Conservation (phyloP, 2,797 vertebrate genomes). For the Squalus acanthias region DNA sequence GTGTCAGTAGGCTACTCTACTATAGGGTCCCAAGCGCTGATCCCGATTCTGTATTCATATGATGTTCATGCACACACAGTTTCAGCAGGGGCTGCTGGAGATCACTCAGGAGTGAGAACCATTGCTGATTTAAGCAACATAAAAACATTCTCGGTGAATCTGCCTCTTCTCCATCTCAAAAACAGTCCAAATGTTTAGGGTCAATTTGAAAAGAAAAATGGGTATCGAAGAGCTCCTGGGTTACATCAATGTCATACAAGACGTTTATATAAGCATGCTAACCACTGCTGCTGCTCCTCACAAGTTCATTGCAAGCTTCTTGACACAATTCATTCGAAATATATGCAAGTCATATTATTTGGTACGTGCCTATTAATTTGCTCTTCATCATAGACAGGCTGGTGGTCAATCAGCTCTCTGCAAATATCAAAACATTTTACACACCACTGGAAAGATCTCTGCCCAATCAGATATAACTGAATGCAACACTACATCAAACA, state of each 20-base stretch:
- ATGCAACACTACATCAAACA: neutral
- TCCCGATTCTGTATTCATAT: neutral
- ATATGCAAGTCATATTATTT: neutral
- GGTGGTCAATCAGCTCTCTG: neutral
- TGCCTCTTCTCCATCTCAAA: neutral
- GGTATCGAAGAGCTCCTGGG: neutral
- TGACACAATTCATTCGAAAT: neutral
- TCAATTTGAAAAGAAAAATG: neutral
- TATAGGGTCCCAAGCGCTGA: neutral
- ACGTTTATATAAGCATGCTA: neutral
- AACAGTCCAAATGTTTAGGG: neutral
- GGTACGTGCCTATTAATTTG: neutral
- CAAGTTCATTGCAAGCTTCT: neutral
- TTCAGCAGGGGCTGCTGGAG: neutral
- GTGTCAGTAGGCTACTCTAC: neutral
- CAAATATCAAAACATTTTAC: constrained; percentile 25
- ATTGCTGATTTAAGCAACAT: neutral
- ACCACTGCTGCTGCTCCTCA: neutral
- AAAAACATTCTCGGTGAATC: neutral
- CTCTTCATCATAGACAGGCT: neutral
- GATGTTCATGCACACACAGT: neutral
- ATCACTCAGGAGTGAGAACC: neutral
- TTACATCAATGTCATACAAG: neutral
- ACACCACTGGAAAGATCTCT: neutral
- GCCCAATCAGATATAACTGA: neutral